A percentile compares a stretch with the other conserved stretches of the same genome.
These are phyloP conservation scores for Phorcus lineatus DNA, from an alignment of 2,888 invertebrate species.

Conservation along the genomic window DNA sequence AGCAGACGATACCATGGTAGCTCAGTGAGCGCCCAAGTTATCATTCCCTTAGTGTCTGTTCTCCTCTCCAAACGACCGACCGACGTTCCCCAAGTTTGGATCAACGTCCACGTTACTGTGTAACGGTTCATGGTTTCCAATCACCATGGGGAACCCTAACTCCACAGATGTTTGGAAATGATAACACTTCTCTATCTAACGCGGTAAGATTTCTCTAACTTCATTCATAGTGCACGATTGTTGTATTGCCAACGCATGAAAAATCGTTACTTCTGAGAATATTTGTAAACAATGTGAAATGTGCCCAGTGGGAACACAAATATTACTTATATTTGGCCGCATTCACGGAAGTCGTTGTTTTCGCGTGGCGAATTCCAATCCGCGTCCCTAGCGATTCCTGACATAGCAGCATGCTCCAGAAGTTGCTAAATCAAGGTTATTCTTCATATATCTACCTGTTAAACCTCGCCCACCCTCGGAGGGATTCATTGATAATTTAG, in stretches of 20 bases:
- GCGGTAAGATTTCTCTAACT: slow-evolving; percentile 6
- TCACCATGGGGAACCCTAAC: slow-evolving; percentile 7
- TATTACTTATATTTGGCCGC: too few relatives aligned
- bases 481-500: too few relatives aligned
- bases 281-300: too few relatives aligned
- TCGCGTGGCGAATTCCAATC: too few relatives aligned
- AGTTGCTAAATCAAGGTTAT: too few relatives aligned
- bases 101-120: neutral
- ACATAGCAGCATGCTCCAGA: too few relatives aligned
- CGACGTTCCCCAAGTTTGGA: slow-evolving; percentile 8
- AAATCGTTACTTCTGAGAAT: too few relatives aligned
- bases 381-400: too few relatives aligned
- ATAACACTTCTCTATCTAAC: neutral
- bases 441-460: too few relatives aligned
- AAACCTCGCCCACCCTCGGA: too few relatives aligned
- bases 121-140: neutral
- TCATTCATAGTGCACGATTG: neutral
- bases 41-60: slow-evolving; percentile 1
- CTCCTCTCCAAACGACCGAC: neutral
- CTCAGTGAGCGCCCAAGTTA: neutral
- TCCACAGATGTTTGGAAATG: neutral
- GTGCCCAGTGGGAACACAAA: too few relatives aligned
- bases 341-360: too few relatives aligned
- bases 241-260: neutral
- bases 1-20: slow-evolving; percentile 10